These are phyloP conservation scores for Crotalus viridis DNA, from an alignment of 2,113 vertebrate species.

Conservation along the genomic window DNA sequence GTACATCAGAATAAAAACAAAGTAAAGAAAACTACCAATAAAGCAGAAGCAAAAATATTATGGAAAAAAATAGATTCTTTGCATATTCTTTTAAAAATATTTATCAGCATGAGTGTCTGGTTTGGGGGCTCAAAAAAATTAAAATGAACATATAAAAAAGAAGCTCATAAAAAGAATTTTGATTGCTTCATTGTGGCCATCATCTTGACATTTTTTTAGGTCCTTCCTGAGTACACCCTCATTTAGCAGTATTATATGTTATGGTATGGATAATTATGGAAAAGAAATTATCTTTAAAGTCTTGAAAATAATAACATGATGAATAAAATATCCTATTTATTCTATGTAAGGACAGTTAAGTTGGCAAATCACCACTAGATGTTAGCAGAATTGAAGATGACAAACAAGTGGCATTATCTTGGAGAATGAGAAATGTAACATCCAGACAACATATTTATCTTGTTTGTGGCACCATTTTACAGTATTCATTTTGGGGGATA, in stretches of 20 bases:
- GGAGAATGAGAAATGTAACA: not conserved
- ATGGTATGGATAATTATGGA: not conserved
- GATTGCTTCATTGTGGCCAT: not conserved
- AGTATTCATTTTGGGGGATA: not conserved
- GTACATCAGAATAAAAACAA: not conserved
- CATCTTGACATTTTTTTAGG: not conserved
- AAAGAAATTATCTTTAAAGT: not conserved
- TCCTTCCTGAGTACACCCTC: not conserved
- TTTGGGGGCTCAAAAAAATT: not conserved
- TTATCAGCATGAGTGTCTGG: not conserved
- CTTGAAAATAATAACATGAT: not conserved
- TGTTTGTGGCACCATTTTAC: not conserved
- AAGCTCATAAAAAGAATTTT: not conserved
- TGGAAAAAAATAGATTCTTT: not conserved
- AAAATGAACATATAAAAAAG: not conserved
- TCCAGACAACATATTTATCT: slow-evolving; percentile 4
- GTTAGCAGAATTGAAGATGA: slow-evolving; percentile 30
- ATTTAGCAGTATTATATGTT: not conserved
- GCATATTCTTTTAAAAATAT: not conserved
- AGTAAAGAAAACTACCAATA: not conserved
- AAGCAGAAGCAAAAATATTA: not conserved
- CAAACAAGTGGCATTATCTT: not conserved
- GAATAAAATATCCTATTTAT: not conserved
- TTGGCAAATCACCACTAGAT: slow-evolving; percentile 10
- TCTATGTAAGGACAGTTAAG: slow-evolving; percentile 6